Base-by-base conservation (phyloP, 1,140 invertebrate species). In the Drosophila kikkawai region DNA sequence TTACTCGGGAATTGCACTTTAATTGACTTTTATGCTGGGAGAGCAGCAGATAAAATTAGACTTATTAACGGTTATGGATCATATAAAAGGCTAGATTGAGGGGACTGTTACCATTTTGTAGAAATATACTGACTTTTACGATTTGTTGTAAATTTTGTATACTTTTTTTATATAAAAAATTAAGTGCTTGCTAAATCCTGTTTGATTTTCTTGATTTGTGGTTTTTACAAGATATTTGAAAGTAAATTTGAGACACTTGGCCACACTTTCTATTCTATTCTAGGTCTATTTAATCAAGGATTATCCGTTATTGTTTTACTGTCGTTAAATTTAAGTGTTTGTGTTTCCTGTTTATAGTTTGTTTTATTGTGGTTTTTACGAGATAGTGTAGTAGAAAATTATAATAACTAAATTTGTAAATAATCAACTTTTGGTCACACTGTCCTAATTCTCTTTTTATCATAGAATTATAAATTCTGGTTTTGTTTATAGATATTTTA, bases 1-100 rank as follows among this genome's bases (percentile, higher is more conserved):
- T n/a, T 11, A 42, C 34, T 19, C 4, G 29, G 50, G 19, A 63
- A 82, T 75, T 76, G 64, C 22, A 26, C 26, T 60, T 59, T 85
- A 86, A 86, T 85, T 85, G 83, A 41, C 53, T 82, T 86, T 82
- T 82, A 86, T 79, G 82, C 4, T 47, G 61, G 32, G 32, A 3
- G 19, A 37, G 7, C 2, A 37, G 5, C 29, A 57, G n/a, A 41
- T 47, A 48, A 68, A 50, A 22, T 42, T 12, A 15, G 17, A 61
- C 29, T 34, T 41, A 61, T 65, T 53, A 69, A 51, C 61, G 37
- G 61, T 67, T 42, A 9, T 51, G 61, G 61, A 7, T 69, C 32
- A 7, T 41, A 42, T 32, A 69, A 69, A 69, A 51, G 32, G 9
- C n/a, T 19, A n/a, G 3, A 39, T 55, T 63, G 7, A 17, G 13